Conservation (phyloP, 2,888 invertebrate genomes). For the Neoscelio sp. region DNA sequence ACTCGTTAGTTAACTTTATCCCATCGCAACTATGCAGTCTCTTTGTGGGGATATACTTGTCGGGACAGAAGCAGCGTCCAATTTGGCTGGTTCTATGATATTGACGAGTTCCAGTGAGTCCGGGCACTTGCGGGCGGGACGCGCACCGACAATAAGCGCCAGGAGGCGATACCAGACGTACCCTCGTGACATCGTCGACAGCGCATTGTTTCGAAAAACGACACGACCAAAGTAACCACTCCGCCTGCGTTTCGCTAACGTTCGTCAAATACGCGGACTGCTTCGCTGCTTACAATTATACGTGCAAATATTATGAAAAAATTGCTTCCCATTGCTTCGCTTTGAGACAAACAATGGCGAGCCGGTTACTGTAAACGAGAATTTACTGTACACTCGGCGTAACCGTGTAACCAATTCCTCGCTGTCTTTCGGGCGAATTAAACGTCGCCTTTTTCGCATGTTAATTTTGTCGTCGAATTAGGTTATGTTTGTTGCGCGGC, state of each 20-base stretch:
- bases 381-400: conserved; percentile 27
- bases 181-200: conserved; percentile 10
- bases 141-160: conserved; percentile 58
- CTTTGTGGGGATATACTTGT: conserved; percentile 65
- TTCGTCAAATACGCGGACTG: conserved; percentile 9
- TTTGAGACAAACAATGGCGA: conserved; percentile 17
- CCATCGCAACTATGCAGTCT: conserved; percentile 54
- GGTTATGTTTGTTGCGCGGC: too few relatives aligned
- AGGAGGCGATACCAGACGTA: conserved; percentile 37
- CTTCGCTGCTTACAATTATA: conserved; percentile 44
- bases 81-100: conserved; percentile 69
- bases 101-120: conserved; percentile 69
- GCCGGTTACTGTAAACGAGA: conserved; percentile 40
- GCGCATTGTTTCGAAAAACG: conserved; percentile 56
- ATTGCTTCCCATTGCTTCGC: conserved; percentile 11
- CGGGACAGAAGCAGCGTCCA: conserved; percentile 67
- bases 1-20: conserved; percentile 65
- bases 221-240: conserved; percentile 57
- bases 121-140: conserved; percentile 40
- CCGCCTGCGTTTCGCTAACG: not conserved
- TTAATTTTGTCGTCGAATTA: too few relatives aligned
- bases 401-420: conserved; percentile 21
- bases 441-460: too few relatives aligned
- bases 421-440: not conserved
- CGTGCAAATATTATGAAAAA: conserved; percentile 51